Percentiles rank a stretch among this genome's conserved stretches.
Conservation (phyloP, 2,113 vertebrate genomes). For the Capreolus pygargus region DNA sequence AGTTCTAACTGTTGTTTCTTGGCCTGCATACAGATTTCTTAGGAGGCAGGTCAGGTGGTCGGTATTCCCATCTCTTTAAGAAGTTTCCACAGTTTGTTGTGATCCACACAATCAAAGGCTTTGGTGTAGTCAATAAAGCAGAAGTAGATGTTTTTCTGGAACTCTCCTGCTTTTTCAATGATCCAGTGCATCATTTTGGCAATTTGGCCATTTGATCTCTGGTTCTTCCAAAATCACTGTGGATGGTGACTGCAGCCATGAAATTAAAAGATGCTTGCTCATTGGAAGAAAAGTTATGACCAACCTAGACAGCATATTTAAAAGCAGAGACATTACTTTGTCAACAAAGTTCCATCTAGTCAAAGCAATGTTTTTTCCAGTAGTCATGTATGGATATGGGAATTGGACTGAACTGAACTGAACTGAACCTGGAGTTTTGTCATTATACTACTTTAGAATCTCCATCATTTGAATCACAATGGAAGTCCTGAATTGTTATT, state of each 20-base stretch:
- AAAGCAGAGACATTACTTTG: not conserved
- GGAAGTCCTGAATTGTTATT: not conserved
- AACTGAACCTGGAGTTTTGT: not conserved
- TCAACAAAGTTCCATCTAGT: not conserved
- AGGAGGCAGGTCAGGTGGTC: not conserved
- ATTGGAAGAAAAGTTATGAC: not conserved
- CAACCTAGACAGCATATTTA: not conserved
- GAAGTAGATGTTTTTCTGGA: not conserved
- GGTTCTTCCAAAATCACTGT: not conserved
- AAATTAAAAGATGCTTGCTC: not conserved
- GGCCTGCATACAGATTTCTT: not conserved
- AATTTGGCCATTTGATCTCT: not conserved
- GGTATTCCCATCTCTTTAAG: not conserved
- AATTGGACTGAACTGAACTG: not conserved
- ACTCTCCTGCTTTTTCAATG: not conserved
- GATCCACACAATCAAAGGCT: not conserved
- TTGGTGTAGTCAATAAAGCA: not conserved
- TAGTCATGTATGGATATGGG: not conserved
- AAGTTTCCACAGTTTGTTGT: not conserved
- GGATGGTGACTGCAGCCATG: not conserved
- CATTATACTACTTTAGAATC: not conserved
- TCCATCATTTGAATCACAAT: not conserved
- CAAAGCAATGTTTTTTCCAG: not conserved
- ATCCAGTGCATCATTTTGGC: not conserved
- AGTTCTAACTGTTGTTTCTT: not conserved